Conservation (phyloP, 2,797 vertebrate species). For the Gallinago solitaria region DNA sequence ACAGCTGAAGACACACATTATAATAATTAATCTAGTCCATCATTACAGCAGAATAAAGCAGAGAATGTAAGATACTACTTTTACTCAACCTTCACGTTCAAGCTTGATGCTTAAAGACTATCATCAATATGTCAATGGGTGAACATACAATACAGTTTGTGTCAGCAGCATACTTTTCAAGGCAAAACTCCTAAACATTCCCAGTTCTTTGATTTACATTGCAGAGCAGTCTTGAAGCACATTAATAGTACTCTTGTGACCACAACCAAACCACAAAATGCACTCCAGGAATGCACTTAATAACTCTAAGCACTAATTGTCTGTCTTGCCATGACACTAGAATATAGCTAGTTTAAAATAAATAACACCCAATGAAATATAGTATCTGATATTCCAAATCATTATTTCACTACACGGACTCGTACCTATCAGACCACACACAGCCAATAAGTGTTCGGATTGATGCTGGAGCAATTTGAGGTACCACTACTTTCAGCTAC, state of each 20-base stretch:
- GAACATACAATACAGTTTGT: background rate
- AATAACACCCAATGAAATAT: background rate
- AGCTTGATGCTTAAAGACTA: background rate
- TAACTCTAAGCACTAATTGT: background rate
- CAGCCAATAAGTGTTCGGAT: background rate
- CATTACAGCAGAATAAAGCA: background rate
- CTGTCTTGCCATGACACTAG: background rate
- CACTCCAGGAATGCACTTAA: background rate
- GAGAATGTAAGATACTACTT: background rate
- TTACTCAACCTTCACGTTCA: background rate
- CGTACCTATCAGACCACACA: background rate
- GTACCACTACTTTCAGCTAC: background rate
- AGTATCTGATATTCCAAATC: background rate
- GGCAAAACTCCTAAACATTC: background rate
- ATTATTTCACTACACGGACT: background rate
- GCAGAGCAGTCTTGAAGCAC: background rate
- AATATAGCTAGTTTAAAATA: background rate
- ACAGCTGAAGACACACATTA: background rate
- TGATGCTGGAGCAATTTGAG: background rate
- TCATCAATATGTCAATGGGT: fast-evolving
- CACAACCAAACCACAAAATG: background rate
- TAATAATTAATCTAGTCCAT: background rate
- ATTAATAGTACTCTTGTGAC: background rate
- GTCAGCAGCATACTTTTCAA: background rate
- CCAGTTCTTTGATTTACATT: background rate